Evolutionary conservation across 2,113 vertebrate species (phyloP), one percentile per base, ranked within the genome.

Genomic region (Oncorhynchus tshawytscha): DNA sequence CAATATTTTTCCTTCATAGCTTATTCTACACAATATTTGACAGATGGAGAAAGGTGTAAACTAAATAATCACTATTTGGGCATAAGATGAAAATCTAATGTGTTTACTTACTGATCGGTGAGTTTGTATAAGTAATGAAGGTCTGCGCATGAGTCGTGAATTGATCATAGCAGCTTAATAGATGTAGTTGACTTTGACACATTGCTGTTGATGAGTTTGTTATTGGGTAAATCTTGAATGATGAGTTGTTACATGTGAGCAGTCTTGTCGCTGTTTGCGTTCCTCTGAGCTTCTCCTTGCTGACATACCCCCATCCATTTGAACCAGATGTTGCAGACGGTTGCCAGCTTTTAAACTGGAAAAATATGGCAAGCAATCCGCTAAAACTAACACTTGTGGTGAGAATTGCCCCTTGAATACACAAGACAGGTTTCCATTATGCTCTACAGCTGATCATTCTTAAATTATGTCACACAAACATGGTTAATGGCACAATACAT

Each of bases 301-400:
- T 78, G 70, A 85, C 88, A 81, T 57, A 66, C 76, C 67, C 76
- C 66, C 27, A 74, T 84, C 82, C 80, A 81, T 88, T 82, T 81
- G 51, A 83, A 83, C 80, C 88, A 91, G 88, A 88, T 90, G 91
- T 88, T 81, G 65, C 81, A 88, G 71, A 84, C 85, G 81, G 90
- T 85, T 86, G 87, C 84, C 80, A 78, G 78, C 82, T 78, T 81
- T 85, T 83, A 87, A 90, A 87, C 72, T 68, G 76, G 59, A 78
- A 83, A 88, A 80, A 83, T 81, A 90, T 77, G 70, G 66, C 80
- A 85, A 87, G 79, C 78, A 74, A 88, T 78, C 81, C 74, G 80
- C 84, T 87, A 79, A 89, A 88, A 86, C 81, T 74, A 85, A 88
- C 87, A 85, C 82, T 85, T 15, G n/a, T 76, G 81, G 75, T 85